These are phyloP conservation scores for Tokudaia tokunoshimensis DNA, from an alignment of 2,797 vertebrate species.

Conservation along the genomic window DNA sequence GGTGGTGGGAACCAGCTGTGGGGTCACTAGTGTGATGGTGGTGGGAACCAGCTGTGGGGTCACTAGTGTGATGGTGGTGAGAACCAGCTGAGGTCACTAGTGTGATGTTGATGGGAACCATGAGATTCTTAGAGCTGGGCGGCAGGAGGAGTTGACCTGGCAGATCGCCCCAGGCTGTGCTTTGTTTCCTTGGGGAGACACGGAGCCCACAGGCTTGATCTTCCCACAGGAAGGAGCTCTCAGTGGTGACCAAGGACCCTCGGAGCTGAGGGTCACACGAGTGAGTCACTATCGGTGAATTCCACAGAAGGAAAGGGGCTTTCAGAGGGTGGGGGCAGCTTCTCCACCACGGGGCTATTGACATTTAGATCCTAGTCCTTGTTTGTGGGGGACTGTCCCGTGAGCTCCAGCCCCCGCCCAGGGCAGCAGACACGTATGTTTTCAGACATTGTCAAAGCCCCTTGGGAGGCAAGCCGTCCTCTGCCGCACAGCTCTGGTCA, in stretches of 20 bases:
- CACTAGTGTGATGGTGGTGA: too few relatives aligned
- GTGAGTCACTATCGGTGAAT: not conserved
- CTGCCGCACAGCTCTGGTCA: rapidly evolving
- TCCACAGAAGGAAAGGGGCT: not conserved
- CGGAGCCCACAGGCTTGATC: not conserved
- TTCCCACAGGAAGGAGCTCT: not conserved
- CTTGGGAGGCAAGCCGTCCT: not conserved
- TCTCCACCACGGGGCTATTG: rapidly evolving
- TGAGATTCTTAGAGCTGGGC: not conserved
- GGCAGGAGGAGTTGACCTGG: not conserved
- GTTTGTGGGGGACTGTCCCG: not conserved
- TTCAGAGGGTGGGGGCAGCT: not conserved
- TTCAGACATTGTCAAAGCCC: not conserved
- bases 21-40: too few relatives aligned
- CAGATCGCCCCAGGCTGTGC: not conserved
- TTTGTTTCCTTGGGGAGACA: not conserved
- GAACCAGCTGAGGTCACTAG: not conserved
- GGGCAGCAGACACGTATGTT: not conserved
- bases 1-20: too few relatives aligned
- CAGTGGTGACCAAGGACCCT: not conserved
- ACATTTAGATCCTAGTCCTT: not conserved
- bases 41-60: not conserved
- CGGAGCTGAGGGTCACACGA: not conserved
- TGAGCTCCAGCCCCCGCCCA: not conserved
- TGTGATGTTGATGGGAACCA: rapidly evolving